These are phyloP conservation scores for Hipposideros larvatus DNA, from an alignment of 2,797 vertebrate genomes.

Conservation along the genomic window DNA sequence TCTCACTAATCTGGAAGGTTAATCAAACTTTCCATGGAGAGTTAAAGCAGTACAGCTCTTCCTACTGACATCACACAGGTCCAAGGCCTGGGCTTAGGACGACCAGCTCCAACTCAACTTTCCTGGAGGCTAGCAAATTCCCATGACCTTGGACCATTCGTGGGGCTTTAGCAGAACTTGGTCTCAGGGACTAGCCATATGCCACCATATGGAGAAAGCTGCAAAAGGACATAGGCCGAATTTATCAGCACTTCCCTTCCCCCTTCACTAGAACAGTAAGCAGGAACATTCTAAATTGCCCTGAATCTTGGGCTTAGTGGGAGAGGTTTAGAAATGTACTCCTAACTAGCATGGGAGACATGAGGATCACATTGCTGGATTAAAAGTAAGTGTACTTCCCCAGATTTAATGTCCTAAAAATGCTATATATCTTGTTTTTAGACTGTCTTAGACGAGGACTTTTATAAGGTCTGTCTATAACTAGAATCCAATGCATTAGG, in stretches of 20 bases:
- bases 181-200: background rate
- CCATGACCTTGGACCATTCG: background rate
- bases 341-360: background rate
- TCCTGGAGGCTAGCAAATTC: background rate
- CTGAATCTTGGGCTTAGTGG: background rate
- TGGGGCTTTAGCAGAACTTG: background rate
- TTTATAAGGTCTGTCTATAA: slow-evolving; percentile 26
- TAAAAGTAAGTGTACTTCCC: background rate
- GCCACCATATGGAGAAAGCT: background rate
- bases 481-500: slow-evolving; percentile 19
- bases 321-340: background rate
- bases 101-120: background rate
- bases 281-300: background rate
- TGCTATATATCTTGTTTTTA: slow-evolving; percentile 2
- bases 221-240: background rate
- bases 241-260: background rate
- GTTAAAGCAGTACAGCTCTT: background rate
- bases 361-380: slow-evolving; percentile 45
- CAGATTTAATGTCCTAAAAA: slow-evolving; percentile 6
- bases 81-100: background rate
- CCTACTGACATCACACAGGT: background rate
- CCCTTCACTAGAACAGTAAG: background rate
- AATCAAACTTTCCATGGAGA: background rate
- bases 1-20: background rate
- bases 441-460: background rate